Percentiles rank a stretch among this genome's conserved stretches.
Evolutionary conservation across 2,888 invertebrate species (phyloP).

Genomic region (Ichneumoninae sp.): DNA sequence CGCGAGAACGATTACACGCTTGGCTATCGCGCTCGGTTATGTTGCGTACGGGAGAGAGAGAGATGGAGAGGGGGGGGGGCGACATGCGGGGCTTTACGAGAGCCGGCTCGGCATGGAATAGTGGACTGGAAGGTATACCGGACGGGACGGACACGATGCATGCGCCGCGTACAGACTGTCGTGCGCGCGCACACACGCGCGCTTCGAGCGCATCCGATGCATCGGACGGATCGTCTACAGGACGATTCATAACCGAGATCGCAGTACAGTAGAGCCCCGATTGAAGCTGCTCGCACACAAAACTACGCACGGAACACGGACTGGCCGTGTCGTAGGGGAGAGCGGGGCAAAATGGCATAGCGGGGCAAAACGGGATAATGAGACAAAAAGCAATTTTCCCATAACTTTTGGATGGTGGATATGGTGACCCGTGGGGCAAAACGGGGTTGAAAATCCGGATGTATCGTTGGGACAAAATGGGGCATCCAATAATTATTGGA

Average conservation of each 20-base stretch:
- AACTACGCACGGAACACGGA: too few relatives aligned
- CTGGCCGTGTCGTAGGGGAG: too few relatives aligned
- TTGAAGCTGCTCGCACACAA: too few relatives aligned
- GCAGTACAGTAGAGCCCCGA: background rate
- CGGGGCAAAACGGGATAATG: too few relatives aligned
- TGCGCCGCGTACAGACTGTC: background rate
- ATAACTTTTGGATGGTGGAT: too few relatives aligned
- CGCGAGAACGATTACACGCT: conserved; percentile 64
- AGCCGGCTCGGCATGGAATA: conserved; percentile 60
- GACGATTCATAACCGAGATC: conserved; percentile 40
- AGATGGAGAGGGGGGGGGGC: conserved; percentile 9
- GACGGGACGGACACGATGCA: conserved; percentile 15
- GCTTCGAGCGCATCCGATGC: conserved; percentile 47
- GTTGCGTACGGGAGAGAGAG: conserved; percentile 1
- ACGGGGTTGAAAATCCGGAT: too few relatives aligned
- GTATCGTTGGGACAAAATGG: too few relatives aligned
- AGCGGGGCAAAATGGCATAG: too few relatives aligned
- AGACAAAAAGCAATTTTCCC: too few relatives aligned
- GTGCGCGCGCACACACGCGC: conserved; percentile 21
- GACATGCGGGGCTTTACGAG: conserved; percentile 53
- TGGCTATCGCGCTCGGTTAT: conserved; percentile 41
- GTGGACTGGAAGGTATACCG: conserved; percentile 52
- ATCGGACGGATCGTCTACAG: conserved; percentile 48
- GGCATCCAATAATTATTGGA: too few relatives aligned
- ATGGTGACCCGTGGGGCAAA: too few relatives aligned